These are phyloP conservation scores for Manduca sexta DNA, from an alignment of 1,140 invertebrate species.

Conservation along the genomic window DNA sequence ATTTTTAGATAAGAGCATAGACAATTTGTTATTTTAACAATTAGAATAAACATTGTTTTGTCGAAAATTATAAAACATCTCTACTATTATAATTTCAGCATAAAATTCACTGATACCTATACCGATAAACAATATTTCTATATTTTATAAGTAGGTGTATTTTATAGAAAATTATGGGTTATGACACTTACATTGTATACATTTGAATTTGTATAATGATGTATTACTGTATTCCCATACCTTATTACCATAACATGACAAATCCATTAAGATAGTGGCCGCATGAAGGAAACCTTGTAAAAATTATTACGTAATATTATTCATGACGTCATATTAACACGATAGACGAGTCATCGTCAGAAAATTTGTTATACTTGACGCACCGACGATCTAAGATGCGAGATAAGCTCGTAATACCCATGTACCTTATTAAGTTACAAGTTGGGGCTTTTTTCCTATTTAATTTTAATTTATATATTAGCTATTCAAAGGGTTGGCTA, in stretches of 20 bases:
- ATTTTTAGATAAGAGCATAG: no score
- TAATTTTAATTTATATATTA: no score
- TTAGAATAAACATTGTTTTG: no score
- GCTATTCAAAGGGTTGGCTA: no score
- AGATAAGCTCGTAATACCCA: slow-evolving; percentile 27
- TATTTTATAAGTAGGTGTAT: no score
- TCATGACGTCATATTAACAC: slow-evolving; percentile 21
- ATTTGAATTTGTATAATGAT: slow-evolving; percentile 54
- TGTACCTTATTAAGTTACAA: slow-evolving; percentile 24
- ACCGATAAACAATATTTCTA: no score
- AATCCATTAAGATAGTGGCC: slow-evolving; percentile 53
- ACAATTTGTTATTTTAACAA: no score
- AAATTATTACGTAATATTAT: slow-evolving; percentile 14
- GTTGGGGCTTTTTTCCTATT: slow-evolving; percentile 5
- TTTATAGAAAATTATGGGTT: no score
- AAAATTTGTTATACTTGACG: slow-evolving; percentile 37
- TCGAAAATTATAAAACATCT: no score
- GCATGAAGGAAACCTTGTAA: no score
- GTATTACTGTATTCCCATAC: slow-evolving; percentile 44
- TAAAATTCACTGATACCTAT: no score
- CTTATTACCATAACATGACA: slow-evolving; percentile 68
- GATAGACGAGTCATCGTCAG: slow-evolving; percentile 35
- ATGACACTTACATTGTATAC: slow-evolving; percentile 43
- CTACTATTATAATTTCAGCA: no score
- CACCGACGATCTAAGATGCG: slow-evolving; percentile 29